These are phyloP conservation scores for Eustalomyia histrio DNA, from an alignment of 2,888 invertebrate species.

Conservation along the genomic window DNA sequence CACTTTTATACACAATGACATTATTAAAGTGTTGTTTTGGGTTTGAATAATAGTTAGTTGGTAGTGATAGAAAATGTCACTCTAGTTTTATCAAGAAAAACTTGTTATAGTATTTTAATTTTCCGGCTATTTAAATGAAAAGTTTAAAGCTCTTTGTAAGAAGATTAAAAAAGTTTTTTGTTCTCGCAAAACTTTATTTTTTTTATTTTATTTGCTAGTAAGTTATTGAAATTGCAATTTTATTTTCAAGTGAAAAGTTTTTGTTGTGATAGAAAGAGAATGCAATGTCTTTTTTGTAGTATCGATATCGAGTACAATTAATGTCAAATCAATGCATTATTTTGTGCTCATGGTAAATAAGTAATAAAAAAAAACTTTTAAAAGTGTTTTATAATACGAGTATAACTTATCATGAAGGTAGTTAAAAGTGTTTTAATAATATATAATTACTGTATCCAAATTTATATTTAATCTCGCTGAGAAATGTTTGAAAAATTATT, in stretches of 20 bases:
- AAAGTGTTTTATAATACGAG: not conserved
- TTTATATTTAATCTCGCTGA: too few relatives aligned
- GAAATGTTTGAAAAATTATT: too few relatives aligned
- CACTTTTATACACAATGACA: not conserved
- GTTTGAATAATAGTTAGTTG: slow-evolving; percentile 38
- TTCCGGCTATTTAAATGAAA: slow-evolving; percentile 63
- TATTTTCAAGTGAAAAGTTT: slow-evolving; percentile 21
- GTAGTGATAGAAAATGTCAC: slow-evolving; percentile 57
- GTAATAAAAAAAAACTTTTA: not conserved
- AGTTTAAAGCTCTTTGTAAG: slow-evolving; percentile 58
- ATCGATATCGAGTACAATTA: slow-evolving; percentile 37
- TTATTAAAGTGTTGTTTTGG: slow-evolving; percentile 40
- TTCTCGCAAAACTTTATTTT: slow-evolving; percentile 16
- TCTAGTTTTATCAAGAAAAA: slow-evolving; percentile 51
- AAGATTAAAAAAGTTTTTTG: slow-evolving; percentile 63
- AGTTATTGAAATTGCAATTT: slow-evolving; percentile 51
- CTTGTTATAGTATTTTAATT: slow-evolving; percentile 63
- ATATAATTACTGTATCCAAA: too few relatives aligned
- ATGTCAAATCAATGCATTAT: slow-evolving; percentile 13
- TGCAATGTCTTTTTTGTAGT: slow-evolving; percentile 13
- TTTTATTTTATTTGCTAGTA: slow-evolving; percentile 22
- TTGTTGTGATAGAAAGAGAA: too few relatives aligned
- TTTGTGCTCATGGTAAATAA: not conserved
- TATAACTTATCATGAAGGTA: too few relatives aligned
- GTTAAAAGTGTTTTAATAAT: too few relatives aligned